These are phyloP conservation scores for Halichondria panicea DNA, from an alignment of 37 sponge, comb jelly and placozoan genomes.

Conservation along the genomic window DNA sequence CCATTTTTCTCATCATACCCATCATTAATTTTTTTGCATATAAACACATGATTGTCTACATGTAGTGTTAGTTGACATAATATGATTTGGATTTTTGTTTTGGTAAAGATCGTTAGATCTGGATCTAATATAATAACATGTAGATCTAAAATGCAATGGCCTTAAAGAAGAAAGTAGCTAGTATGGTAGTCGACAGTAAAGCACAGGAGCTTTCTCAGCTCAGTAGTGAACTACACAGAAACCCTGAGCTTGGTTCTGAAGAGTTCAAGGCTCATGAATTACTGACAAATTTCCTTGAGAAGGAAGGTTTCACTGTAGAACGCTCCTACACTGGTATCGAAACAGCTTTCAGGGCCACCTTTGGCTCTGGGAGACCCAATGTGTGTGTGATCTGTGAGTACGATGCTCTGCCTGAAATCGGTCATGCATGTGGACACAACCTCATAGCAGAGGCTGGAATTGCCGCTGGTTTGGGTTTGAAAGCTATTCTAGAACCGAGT, in stretches of 20 bases:
- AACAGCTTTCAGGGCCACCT: conserved; percentile 87
- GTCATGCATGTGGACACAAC: conserved; percentile 96
- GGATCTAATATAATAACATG: too few species aligned
- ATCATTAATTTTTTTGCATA: too few species aligned
- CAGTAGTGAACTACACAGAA: conserved; percentile 63
- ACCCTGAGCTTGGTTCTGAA: conserved; percentile 68
- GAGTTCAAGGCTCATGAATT: conserved; percentile 77
- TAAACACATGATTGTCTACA: too few species aligned
- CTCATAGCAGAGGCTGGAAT: conserved; percentile 93
- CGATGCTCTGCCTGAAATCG: conserved; percentile 93
- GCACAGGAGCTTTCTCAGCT: conserved; percentile 19
- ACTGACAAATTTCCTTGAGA: conserved; percentile 66
- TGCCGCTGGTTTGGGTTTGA: conserved; percentile 88
- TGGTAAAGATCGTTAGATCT: too few species aligned
- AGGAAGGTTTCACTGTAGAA: conserved; percentile 79
- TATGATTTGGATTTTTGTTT: too few species aligned
- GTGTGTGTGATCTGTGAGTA: conserved; percentile 88
- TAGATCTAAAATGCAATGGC: too few species aligned
- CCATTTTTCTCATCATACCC: too few species aligned
- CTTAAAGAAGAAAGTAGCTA: conserved; percentile 10
- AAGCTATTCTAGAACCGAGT: conserved; percentile 61
- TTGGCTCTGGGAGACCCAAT: conserved; percentile 59
- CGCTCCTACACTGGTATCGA: conserved; percentile 50
- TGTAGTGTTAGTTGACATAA: too few species aligned
- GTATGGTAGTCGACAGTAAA: conserved; percentile 17